Evolutionary conservation across 2,113 vertebrate species (phyloP).

Genomic region (Dromas ardeola): DNA sequence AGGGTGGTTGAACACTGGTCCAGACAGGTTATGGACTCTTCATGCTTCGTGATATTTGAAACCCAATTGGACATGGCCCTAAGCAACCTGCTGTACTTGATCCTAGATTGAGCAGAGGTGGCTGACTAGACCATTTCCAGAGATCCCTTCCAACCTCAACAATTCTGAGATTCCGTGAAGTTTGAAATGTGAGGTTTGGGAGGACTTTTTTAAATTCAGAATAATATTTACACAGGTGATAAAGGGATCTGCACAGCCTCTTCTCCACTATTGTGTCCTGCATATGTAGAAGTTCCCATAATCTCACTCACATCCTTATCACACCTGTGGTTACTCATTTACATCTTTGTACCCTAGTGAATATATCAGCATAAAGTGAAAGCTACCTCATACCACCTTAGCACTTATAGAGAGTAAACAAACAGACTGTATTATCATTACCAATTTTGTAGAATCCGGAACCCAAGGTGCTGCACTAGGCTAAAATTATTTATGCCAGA

Average conservation of each 20-base stretch:
- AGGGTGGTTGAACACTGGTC: background rate
- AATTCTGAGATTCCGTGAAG: background rate
- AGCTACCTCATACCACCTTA: background rate
- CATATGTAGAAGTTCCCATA: background rate
- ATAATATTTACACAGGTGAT: background rate
- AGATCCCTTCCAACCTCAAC: background rate
- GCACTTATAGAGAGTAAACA: background rate
- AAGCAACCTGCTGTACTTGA: background rate
- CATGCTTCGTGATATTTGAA: background rate
- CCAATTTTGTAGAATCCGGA: background rate
- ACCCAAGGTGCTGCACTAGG: fast-evolving
- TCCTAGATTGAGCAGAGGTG: background rate
- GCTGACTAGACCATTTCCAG: background rate
- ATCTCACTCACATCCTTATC: background rate
- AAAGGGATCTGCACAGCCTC: background rate
- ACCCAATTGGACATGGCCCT: background rate
- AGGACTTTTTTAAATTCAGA: background rate
- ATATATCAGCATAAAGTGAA: background rate
- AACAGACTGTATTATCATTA: background rate
- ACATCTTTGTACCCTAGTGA: background rate
- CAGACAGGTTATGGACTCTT: background rate
- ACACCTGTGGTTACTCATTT: background rate
- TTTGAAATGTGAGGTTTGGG: background rate
- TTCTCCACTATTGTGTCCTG: background rate
- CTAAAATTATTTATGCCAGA: background rate